These are phyloP conservation scores for Calliphora vomitoria DNA, from an alignment of 2,888 invertebrate species.

Conservation along the genomic window DNA sequence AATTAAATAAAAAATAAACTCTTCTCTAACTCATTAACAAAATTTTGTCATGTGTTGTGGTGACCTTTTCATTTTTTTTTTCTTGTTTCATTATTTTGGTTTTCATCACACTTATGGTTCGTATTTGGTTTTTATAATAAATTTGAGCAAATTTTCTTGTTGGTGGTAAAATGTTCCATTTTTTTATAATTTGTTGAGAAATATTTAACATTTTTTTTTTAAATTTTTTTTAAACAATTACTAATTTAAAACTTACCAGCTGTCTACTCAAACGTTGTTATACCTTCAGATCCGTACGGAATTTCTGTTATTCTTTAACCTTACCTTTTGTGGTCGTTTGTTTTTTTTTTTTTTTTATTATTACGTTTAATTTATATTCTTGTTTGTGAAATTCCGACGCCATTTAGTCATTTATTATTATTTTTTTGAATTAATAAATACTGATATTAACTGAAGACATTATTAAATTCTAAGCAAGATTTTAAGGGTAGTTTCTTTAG, in stretches of 20 bases:
- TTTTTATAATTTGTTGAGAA: slow-evolving; percentile 73
- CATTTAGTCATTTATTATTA: slow-evolving; percentile 49
- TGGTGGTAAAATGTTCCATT: slow-evolving; percentile 36
- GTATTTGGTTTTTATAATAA: slow-evolving; percentile 34
- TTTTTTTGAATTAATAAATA: slow-evolving; percentile 18
- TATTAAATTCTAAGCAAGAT: slow-evolving; percentile 50
- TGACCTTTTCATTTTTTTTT: slow-evolving; percentile 38
- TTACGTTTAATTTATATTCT: slow-evolving; percentile 58
- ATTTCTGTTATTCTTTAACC: slow-evolving; percentile 78
- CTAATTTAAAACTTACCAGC: slow-evolving; percentile 82
- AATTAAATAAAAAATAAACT: slow-evolving; percentile 28
- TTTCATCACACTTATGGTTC: slow-evolving; percentile 53
- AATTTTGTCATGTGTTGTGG: slow-evolving; percentile 56
- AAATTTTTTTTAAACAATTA: slow-evolving; percentile 58
- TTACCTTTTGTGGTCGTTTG: slow-evolving; percentile 80
- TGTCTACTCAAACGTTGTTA: slow-evolving; percentile 83
- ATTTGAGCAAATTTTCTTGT: slow-evolving; percentile 77
- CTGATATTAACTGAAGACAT: slow-evolving; percentile 33
- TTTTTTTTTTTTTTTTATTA: slow-evolving; percentile 1
- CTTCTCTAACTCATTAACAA: slow-evolving; percentile 58
- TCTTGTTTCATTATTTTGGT: too few relatives aligned
- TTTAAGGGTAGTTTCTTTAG: not conserved
- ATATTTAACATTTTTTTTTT: slow-evolving; percentile 55
- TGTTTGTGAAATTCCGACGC: slow-evolving; percentile 76
- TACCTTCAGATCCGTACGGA: slow-evolving; percentile 81